phyloP scores from a whole-genome alignment of 2,888 invertebrate species.

The Idaea aversata region DNA sequence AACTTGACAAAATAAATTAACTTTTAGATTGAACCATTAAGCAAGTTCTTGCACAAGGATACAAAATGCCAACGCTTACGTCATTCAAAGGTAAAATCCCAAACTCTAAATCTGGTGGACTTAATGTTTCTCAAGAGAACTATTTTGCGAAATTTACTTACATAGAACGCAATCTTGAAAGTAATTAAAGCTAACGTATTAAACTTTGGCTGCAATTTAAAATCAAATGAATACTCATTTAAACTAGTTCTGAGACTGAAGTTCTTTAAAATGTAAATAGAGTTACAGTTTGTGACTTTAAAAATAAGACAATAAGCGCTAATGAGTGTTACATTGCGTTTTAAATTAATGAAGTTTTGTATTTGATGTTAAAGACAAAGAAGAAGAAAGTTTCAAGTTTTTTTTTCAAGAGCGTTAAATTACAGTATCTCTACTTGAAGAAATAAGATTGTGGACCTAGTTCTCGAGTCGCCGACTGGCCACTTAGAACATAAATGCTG shows the following conservation, averaged over 20 bases:
- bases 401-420: constrained; percentile 35
- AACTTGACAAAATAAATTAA: constrained; percentile 56
- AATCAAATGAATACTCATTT: constrained; percentile 3
- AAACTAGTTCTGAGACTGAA: neutral
- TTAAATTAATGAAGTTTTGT: constrained; percentile 1
- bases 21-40: constrained; percentile 28
- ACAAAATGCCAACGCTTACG: constrained; percentile 22
- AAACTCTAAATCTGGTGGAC: constrained; percentile 21
- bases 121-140: constrained; percentile 23
- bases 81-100: constrained; percentile 13
- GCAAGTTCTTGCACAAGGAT: neutral
- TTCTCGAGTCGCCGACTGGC: constrained; percentile 47
- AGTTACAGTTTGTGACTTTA: neutral
- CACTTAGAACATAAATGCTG: constrained; percentile 58
- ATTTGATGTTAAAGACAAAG: constrained; percentile 7
- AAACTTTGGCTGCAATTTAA: constrained; percentile 9
- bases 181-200: constrained; percentile 15
- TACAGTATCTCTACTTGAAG: constrained; percentile 19
- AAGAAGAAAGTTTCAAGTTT: constrained; percentile 18
- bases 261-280: neutral
- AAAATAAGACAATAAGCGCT: neutral
- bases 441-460: constrained; percentile 42
- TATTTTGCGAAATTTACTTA: constrained; percentile 15
- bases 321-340: neutral
- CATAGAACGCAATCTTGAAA: constrained; percentile 11